Base-by-base conservation (phyloP, 2,797 vertebrate species). In the Melanitta fusca region DNA sequence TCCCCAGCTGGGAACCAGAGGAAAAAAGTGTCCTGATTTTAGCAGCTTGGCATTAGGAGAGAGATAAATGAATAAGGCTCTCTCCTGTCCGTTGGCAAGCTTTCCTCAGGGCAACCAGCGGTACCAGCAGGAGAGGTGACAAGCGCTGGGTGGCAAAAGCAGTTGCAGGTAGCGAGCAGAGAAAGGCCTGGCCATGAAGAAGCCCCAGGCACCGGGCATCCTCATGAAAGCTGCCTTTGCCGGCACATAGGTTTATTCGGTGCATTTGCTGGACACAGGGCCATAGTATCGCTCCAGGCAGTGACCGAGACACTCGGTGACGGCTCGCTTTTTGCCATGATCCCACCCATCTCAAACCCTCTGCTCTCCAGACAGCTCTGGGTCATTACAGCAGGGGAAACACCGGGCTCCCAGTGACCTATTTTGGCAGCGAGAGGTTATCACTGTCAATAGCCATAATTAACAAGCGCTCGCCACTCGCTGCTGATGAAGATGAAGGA, bases 161-260 rank as follows among this genome's bases (percentile, higher is more conserved):
- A 27, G 43, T 41, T 61, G 18, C 36, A 49, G 32, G 28, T 8
- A 7, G 49, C 5, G 24, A 65, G 60, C 7, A 9, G 27, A 53
- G 62, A 47, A 49, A 20, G 28, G 25, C 34, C 0, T 30, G 41
- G 19, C 8, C 5, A 12, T 3, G 12, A 74, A 34, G 43, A 73
- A 49, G 49, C 3, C 6, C 38, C 16, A 2, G 1, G 54, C 14
- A 9, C 11, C 2, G 5, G 66, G 32, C 6, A 43, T 75, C 30
- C 60, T 65, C 22, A 0, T 10, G 65, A 47, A 71, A 39, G 24
- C 43, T 32, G 45, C 1, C 8, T 72, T 36, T 77, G 13, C 58
- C 24, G 34, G n/a, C 27, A 1, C 24, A 0, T 13, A 4, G 10
- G 10, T 28, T 64, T n/a, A 22, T 2, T 38, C 82, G 3, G 4